A percentile compares a stretch with the other conserved stretches of the same genome.
Conservation (phyloP, 2,797 vertebrate species). For the Buphagus erythrorhynchus region DNA sequence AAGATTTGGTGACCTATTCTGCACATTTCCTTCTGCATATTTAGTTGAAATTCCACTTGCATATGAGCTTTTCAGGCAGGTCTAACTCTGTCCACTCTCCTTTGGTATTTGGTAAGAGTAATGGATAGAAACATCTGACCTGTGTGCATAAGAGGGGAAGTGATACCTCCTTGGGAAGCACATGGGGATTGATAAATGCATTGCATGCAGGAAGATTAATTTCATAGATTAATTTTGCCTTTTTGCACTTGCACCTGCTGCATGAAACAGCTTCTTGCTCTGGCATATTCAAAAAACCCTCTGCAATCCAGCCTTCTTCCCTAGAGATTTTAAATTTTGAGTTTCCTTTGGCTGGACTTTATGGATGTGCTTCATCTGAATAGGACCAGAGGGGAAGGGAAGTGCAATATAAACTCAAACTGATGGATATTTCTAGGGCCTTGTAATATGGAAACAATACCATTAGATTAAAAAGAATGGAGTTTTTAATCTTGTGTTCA, state of each 20-base stretch:
- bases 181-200: background rate
- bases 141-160: background rate
- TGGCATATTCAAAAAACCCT: background rate
- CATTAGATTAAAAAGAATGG: conserved; percentile 30
- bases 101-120: background rate
- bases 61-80: background rate
- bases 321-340: background rate
- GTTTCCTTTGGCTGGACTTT: conserved; percentile 9
- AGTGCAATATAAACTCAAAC: background rate
- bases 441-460: background rate
- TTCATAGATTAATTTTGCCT: background rate
- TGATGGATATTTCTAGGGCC: conserved; percentile 31
- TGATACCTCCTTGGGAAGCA: background rate
- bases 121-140: background rate
- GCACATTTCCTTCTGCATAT: background rate
- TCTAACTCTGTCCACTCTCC: background rate
- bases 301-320: background rate
- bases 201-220: background rate
- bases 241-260: background rate
- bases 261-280: background rate
- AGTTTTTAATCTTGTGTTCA: background rate
- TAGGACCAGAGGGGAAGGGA: background rate
- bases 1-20: background rate
- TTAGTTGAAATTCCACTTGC: background rate
- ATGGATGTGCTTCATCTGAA: conserved; percentile 14